Base-by-base conservation (phyloP, 35 echinoderm and acorn worm species). In the Heliocidaris tuberculata region DNA sequence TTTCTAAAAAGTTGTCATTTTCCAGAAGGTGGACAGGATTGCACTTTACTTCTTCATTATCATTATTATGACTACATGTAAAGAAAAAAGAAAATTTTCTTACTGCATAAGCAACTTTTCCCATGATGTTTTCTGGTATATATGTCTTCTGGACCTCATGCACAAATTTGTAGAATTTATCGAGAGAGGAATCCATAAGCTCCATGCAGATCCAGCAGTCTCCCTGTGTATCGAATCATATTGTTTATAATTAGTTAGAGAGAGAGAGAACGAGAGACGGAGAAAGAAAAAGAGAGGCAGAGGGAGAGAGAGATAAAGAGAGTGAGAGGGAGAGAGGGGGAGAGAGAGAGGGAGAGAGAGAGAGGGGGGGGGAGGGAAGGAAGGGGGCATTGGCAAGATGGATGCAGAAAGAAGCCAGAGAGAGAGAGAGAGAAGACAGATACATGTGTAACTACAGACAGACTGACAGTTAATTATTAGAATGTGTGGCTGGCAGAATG, bases 171-270 rank as follows among this genome's bases (percentile, higher is more conserved):
- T 97, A 97, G 90, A 99, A 94, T 93, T 97, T 99, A 91, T 99
- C 98, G 30, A 97, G 92, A 47, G 98, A 99, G 49, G 98, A 94
- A 95, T 97, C 98, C 98, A 99, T 99, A n/a, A 99, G 86, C 86
- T 99, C 98, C 98, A 99, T 99, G 30, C 98, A 99, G 27, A 99
- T 99, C 98, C 98, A 99, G 86, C 98, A 99, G 56, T 99, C 98
- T 31, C 98, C 98, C 98, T 99, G 61, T 15, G 49, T 24, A 94
- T 32, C 6, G 21, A 78, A 27, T 56, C 52, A 56, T 9, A 15
- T 56, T 11, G 10, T 56, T 56, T 56, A 56, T 56, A 42, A 3
- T 56, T 56, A 56, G 35, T 27, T n/a, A 48, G 59, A 94, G 7
- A 48, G 6, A 13, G 31, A 65, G 30, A 90, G 29, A 86, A 19